Percentiles rank a stretch among this genome's conserved stretches.
These are phyloP conservation scores for Silurus meridionalis DNA, from an alignment of 2,113 vertebrate species.

Conservation along the genomic window DNA sequence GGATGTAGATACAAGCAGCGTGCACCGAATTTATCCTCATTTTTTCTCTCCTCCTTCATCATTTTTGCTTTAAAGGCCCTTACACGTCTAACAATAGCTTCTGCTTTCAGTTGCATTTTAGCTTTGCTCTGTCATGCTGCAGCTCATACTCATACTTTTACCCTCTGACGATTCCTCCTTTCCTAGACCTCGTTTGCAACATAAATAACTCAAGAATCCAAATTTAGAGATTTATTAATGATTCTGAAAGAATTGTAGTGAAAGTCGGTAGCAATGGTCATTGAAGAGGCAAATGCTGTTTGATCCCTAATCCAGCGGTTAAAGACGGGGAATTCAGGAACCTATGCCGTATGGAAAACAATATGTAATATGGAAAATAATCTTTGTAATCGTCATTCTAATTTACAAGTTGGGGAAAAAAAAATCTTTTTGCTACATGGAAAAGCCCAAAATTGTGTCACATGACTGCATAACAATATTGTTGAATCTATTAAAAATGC, in stretches of 20 bases:
- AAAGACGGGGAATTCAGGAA: background rate
- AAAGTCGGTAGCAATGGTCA: background rate
- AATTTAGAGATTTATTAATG: background rate
- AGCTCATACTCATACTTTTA: background rate
- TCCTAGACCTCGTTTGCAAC: background rate
- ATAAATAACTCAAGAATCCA: background rate
- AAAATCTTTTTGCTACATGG: too few species aligned
- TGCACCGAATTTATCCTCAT: slow-evolving; percentile 15
- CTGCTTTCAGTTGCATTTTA: slow-evolving; percentile 16
- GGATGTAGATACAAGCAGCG: slow-evolving; percentile 27
- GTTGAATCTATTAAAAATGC: too few species aligned
- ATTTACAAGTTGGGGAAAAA: background rate
- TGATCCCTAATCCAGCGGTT: background rate
- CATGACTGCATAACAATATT: too few species aligned
- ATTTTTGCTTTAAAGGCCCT: background rate
- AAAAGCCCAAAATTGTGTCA: too few species aligned
- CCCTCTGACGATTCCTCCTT: background rate
- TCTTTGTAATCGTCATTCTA: background rate
- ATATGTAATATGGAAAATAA: background rate
- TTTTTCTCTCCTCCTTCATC: slow-evolving; percentile 14
- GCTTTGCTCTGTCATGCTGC: background rate
- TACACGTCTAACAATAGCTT: slow-evolving; percentile 28
- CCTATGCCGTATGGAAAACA: background rate
- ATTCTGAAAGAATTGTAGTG: background rate
- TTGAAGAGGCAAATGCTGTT: background rate